Evolutionary conservation across 2,113 vertebrate genomes (phyloP), one percentile per base, ranked within the genome.

Genomic region (Charadrius vociferus): DNA sequence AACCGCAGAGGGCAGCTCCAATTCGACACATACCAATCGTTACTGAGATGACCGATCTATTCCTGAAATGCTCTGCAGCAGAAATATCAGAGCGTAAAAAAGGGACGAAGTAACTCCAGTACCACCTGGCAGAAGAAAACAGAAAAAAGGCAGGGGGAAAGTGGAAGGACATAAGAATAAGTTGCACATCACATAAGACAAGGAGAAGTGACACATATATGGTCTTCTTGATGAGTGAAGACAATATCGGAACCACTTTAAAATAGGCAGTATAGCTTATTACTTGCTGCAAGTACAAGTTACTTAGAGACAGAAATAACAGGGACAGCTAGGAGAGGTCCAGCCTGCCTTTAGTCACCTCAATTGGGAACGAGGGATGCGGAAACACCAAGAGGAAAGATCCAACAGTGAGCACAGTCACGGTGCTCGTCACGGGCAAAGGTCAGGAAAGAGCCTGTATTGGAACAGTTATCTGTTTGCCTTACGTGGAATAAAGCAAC

Each of bases 341-440:
- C 50, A 55, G 58, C 29, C 56, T 66, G 73, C 30, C 45, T 78
- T 81, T 7, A 53, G 21, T 23, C n/a, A 43, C 34, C 49, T 66
- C 1, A 0, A n/a, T 3, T 47, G 26, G 9, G 41, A 59, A 95
- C 0, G 1, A 83, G 18, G 24, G 62, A 84, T 1, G 2, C 17
- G 39, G 53, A 47, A 89, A 85, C 34, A 43, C 14, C 20, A 50
- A 24, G 11, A 39, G 14, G 66, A 61, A 49, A 23, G 50, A 70
- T 16, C 15, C 56, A 58, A 26, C 6, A 50, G 50, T 0, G 4
- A 53, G 73, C 0, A 6, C 17, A n/a, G 45, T 47, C 4, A 6
- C 0, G 0, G 29, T 24, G 53, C 39, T 73, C 14, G 17, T 11
- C 45, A n/a, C 0, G 6, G 52, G 21, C 32, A 65, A 67, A 91